These are phyloP conservation scores for Drosophila kepulauana DNA, from an alignment of 1,140 invertebrate genomes.

Conservation along the genomic window DNA sequence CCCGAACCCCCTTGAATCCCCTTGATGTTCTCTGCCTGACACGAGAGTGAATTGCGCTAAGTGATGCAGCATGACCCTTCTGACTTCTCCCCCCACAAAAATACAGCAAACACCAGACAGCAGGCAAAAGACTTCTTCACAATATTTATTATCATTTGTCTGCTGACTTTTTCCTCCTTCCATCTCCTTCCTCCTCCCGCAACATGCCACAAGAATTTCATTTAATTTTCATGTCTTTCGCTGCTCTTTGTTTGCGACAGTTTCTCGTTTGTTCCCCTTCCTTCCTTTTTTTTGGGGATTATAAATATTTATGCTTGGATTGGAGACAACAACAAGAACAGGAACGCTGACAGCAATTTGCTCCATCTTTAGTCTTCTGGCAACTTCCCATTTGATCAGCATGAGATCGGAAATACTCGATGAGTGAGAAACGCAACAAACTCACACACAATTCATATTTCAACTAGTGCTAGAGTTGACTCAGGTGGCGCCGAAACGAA, in stretches of 20 bases:
- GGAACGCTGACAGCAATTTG: conserved; percentile 35
- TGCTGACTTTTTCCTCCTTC: conserved; percentile 9
- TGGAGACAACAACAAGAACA: conserved; percentile 30
- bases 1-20: not conserved
- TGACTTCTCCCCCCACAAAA: conserved; percentile 3
- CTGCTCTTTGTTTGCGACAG: conserved; percentile 41
- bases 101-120: not conserved
- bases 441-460: not conserved
- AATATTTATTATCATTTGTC: conserved; percentile 79
- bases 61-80: conserved; percentile 46
- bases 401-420: conserved; percentile 18
- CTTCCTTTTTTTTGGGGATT: conserved; percentile 14
- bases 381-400: conserved; percentile 4
- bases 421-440: not conserved
- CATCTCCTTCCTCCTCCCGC: conserved; percentile 12
- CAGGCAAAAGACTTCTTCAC: conserved; percentile 18
- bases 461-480: not conserved
- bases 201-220: conserved; percentile 41
- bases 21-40: not conserved
- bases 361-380: conserved; percentile 5
- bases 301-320: conserved; percentile 72
- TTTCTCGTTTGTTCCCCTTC: conserved; percentile 1
- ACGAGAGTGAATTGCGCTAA: conserved; percentile 45
- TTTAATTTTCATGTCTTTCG: conserved; percentile 43
- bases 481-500: conserved; percentile 5